Evolutionary conservation across 2,797 vertebrate species (phyloP).

Genomic region (Ataeniobius toweri): DNA sequence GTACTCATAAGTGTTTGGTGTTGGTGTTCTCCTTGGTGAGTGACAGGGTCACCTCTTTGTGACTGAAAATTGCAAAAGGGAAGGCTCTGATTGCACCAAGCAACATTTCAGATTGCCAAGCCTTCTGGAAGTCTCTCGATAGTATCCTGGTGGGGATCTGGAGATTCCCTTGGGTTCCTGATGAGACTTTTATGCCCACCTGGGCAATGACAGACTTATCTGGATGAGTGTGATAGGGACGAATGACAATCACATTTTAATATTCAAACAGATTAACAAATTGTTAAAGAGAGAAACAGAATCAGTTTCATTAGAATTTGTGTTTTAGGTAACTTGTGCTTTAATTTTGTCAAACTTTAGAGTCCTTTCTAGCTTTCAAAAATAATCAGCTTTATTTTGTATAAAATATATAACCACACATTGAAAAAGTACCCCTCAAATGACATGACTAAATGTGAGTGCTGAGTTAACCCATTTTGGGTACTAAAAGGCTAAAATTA

Average conservation of each 20-base stretch:
- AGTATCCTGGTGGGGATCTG: too few relatives aligned
- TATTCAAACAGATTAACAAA: neutral
- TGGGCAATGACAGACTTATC: too few relatives aligned
- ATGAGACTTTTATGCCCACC: neutral
- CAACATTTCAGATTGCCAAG: too few relatives aligned
- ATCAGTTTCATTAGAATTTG: too few relatives aligned
- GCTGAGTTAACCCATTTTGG: neutral
- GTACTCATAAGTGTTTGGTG: too few relatives aligned
- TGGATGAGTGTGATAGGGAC: neutral
- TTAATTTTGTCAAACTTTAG: neutral
- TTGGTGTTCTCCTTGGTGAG: too few relatives aligned
- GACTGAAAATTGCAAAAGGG: too few relatives aligned
- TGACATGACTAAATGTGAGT: neutral
- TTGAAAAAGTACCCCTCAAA: neutral
- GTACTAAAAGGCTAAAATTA: neutral
- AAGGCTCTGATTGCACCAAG: too few relatives aligned
- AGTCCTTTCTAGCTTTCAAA: neutral
- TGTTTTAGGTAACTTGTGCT: too few relatives aligned
- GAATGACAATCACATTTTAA: neutral
- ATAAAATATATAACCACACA: neutral
- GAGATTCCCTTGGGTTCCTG: neutral
- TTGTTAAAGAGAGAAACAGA: too few relatives aligned
- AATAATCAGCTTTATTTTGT: neutral
- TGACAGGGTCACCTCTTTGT: too few relatives aligned
- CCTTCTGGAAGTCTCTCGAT: too few relatives aligned